A percentile compares a stretch with the other conserved stretches of the same genome.
phyloP scores from a whole-genome alignment of 2,113 vertebrate genomes.

The Xyrauchen texanus region DNA sequence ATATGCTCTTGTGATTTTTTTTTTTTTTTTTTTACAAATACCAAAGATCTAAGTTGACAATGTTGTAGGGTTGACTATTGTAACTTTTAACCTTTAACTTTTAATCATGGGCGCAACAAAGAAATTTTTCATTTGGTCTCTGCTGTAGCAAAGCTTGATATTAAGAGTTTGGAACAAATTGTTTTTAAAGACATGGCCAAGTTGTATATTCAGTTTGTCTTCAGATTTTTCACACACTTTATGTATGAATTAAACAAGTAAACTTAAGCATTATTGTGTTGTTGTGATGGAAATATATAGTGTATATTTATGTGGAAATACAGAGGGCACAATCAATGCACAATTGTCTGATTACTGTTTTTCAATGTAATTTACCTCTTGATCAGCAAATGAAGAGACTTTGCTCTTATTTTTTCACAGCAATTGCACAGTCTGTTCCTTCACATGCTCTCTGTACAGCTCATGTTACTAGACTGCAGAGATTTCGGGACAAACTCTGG shows the following conservation, averaged over 20 bases:
- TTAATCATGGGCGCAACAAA: not conserved
- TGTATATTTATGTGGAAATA: conserved; percentile 43
- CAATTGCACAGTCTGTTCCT: conserved; percentile 45
- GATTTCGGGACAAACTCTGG: conserved; percentile 27
- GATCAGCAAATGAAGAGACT: conserved; percentile 48
- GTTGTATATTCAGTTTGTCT: conserved; percentile 7
- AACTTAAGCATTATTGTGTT: conserved; percentile 37
- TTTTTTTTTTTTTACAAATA: not conserved
- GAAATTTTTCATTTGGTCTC: not conserved
- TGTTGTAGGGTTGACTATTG: not conserved
- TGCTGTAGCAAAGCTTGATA: conserved; percentile 19
- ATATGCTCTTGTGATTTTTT: not conserved
- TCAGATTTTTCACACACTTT: conserved; percentile 27
- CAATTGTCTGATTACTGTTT: conserved; percentile 41
- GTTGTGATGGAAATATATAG: conserved; percentile 50
- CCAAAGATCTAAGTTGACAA: not conserved
- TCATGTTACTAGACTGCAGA: conserved; percentile 32
- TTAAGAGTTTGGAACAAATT: conserved; percentile 27
- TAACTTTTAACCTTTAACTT: not conserved
- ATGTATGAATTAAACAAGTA: conserved; percentile 8
- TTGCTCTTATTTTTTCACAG: conserved; percentile 30
- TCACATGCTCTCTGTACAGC: conserved; percentile 26
- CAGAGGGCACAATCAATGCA: conserved; percentile 49
- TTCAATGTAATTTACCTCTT: conserved; percentile 28
- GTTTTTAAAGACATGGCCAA: not conserved